Percentiles rank a stretch among this genome's conserved stretches.
Evolutionary conservation across 2,797 vertebrate genomes (phyloP).

Genomic region (Phataginus tricuspis): DNA sequence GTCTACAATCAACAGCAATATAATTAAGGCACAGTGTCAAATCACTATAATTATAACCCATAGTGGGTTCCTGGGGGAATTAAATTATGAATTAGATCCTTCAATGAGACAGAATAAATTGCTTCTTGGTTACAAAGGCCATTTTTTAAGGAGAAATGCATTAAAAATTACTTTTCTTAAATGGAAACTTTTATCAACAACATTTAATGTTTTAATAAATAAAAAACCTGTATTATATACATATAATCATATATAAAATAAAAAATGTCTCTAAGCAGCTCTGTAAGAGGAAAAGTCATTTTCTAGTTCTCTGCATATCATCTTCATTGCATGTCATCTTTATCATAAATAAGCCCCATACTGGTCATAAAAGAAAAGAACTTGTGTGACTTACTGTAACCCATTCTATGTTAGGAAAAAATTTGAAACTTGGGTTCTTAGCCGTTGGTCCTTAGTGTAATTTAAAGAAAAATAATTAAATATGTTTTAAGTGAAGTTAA

Average conservation of each 20-base stretch:
- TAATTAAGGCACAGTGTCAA: not conserved
- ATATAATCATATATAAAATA: not conserved
- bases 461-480: constrained; percentile 7
- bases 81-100: not conserved
- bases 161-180: not conserved
- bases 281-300: not conserved
- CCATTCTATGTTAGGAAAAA: not conserved
- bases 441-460: not conserved
- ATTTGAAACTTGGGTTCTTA: not conserved
- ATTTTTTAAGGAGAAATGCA: not conserved
- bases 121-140: not conserved
- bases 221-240: not conserved
- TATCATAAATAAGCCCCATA: not conserved
- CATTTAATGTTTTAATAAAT: not conserved
- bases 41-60: not conserved
- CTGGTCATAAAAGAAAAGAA: not conserved
- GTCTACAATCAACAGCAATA: not conserved
- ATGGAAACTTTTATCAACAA: not conserved
- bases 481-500: not conserved
- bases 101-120: not conserved
- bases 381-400: not conserved
- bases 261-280: not conserved
- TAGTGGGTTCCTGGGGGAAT: not conserved
- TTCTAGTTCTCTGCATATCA: not conserved
- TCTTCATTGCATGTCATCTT: not conserved